phyloP scores from a whole-genome alignment of 2,888 invertebrate species.

The Mythimna impura region DNA sequence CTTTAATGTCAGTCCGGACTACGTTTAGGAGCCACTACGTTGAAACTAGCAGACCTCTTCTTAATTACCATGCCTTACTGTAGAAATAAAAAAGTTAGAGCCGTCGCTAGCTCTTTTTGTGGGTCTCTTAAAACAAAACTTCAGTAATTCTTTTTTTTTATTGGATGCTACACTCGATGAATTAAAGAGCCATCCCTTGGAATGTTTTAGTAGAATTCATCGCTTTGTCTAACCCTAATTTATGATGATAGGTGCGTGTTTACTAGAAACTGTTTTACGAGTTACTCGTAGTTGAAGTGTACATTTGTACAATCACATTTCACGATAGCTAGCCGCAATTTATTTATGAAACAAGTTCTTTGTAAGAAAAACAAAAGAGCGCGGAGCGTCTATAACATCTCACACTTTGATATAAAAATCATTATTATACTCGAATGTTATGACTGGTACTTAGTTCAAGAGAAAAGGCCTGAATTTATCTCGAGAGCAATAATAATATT shows the following conservation, averaged over 20 bases:
- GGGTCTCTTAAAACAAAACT: conserved; percentile 68
- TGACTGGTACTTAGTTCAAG: conserved; percentile 13
- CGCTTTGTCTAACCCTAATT: conserved; percentile 54
- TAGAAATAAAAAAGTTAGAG: conserved; percentile 78
- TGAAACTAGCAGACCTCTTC: conserved; percentile 75
- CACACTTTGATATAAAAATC: conserved; percentile 10
- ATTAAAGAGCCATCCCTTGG: conserved; percentile 59
- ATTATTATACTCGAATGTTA: conserved; percentile 17
- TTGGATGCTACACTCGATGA: conserved; percentile 60
- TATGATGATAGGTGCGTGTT: conserved; percentile 54
- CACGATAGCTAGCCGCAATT: conserved; percentile 6
- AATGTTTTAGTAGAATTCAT: conserved; percentile 48
- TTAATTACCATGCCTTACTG: conserved; percentile 84
- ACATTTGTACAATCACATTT: not conserved
- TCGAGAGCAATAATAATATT: conserved; percentile 39
- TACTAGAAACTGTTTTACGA: conserved; percentile 50
- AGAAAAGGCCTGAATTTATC: conserved; percentile 27
- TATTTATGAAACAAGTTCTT: conserved; percentile 12
- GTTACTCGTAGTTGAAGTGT: conserved; percentile 39
- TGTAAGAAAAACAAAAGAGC: not conserved
- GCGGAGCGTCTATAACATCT: not conserved
- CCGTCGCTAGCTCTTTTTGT: conserved; percentile 74
- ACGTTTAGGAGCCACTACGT: conserved; percentile 75
- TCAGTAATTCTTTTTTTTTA: conserved; percentile 63
- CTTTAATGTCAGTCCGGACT: conserved; percentile 76